phyloP scores from a whole-genome alignment of 2,888 invertebrate species.

The Catonia carolina region DNA sequence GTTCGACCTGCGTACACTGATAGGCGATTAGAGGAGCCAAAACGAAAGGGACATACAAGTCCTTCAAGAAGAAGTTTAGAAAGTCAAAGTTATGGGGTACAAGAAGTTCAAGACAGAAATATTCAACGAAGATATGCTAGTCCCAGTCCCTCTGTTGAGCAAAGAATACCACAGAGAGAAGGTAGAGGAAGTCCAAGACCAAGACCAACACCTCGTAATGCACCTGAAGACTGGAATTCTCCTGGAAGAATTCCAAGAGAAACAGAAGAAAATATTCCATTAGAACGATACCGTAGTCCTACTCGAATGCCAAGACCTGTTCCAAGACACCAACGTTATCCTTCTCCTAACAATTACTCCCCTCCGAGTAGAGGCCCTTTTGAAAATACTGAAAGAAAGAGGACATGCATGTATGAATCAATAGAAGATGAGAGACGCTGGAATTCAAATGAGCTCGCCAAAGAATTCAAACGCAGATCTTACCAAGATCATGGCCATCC shows the following conservation, averaged over 20 bases:
- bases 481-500: conserved; percentile 44
- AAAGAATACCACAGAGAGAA: background rate
- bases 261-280: conserved; percentile 27
- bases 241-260: conserved; percentile 18
- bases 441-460: conserved; percentile 46
- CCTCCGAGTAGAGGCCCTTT: conserved; percentile 1
- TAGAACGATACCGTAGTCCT: conserved; percentile 37
- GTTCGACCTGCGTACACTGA: background rate
- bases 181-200: background rate
- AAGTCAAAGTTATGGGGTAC: background rate
- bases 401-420: conserved; percentile 37
- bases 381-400: conserved; percentile 20
- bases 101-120: conserved; percentile 4
- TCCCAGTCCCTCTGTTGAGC: background rate
- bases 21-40: background rate
- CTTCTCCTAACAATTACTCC: conserved; percentile 17
- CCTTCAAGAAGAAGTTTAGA: conserved; percentile 4
- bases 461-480: conserved; percentile 45
- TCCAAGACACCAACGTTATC: conserved; percentile 20
- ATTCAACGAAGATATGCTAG: background rate
- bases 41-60: background rate
- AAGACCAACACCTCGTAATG: background rate
- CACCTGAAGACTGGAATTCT: background rate
- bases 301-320: conserved; percentile 31
- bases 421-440: conserved; percentile 45